Base-by-base conservation (phyloP, 2,888 invertebrate species). In the Apeira syringaria region DNA sequence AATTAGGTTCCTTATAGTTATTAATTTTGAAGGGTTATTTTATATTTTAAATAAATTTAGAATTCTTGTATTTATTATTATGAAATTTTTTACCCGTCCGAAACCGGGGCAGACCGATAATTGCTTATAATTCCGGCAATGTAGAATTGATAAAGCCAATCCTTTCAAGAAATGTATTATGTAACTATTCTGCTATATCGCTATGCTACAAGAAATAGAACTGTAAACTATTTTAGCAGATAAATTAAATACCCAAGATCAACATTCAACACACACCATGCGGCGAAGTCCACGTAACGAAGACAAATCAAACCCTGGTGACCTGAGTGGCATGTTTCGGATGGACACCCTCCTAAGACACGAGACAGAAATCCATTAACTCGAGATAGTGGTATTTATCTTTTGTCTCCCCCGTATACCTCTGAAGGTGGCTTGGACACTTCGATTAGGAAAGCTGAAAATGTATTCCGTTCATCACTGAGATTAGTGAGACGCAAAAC, bases 331-430 rank as follows among this genome's bases (percentile, higher is more conserved):
- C 68, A 56, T 35, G 60, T 51, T 56, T 59, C 64, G 64, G 74
- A 74, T 69, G 76, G 77, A 80, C 81, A 68, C 80, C 80, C 80
- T 70, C 69, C 73, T 61, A 62, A 74, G 68, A 74, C 63, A 56
- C 50, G 67, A 66, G 83, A 79, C 82, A 73, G 75, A 74, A 82
- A 79, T 67, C 82, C 77, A 85, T 85, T 86, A 82, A 79, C 74
- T 73, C 70, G 68, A 79, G 78, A 82, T 80, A 75, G 76, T 74
- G 70, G 79, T 84, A 85, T 86, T 85, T 84, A 80, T 86, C 82
- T 85, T 78, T 49, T 40, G 47, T 35, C 30, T 56, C 59, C 51
- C 63, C 67, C 56, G 52, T 59, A 56, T 61, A 68, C 73, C 68
- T 64, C 53, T 44, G 52, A 56, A 68, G 68, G 69, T 69, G 68